Percentiles rank a stretch among this genome's conserved stretches.
These are phyloP conservation scores for Philopedon plagiatum DNA, from an alignment of 2,888 invertebrate genomes.

Conservation along the genomic window DNA sequence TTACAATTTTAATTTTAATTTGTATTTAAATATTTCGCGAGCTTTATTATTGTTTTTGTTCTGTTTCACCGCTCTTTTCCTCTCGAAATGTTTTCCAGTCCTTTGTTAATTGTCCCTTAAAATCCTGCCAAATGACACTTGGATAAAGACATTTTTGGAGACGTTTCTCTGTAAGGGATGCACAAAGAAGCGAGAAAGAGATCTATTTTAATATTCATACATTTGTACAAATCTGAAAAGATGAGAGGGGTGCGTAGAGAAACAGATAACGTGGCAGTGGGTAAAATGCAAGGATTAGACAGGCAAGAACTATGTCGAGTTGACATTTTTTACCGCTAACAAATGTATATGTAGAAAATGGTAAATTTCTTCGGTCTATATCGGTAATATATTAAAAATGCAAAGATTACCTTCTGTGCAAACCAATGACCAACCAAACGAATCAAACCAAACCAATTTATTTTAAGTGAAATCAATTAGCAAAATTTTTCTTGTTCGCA, in stretches of 20 bases:
- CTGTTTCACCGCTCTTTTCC: constrained; percentile 1
- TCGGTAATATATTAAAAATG: too few species aligned
- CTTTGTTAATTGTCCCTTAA: constrained; percentile 25
- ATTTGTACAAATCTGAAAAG: constrained; percentile 31
- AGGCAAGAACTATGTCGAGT: background rate
- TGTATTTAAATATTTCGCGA: constrained; percentile 8
- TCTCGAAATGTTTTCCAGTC: background rate
- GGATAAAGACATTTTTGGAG: constrained; percentile 11
- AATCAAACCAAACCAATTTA: too few species aligned
- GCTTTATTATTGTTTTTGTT: constrained; percentile 19
- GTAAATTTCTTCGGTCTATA: too few species aligned
- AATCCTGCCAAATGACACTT: constrained; percentile 19
- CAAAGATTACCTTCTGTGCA: too few species aligned
- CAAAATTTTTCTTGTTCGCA: too few species aligned
- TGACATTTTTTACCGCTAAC: too few species aligned
- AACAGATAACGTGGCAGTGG: background rate
- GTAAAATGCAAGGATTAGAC: background rate
- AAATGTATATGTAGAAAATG: too few species aligned
- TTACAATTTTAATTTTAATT: background rate
- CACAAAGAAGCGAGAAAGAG: constrained; percentile 20
- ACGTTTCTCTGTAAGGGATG: constrained; percentile 13
- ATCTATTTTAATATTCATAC: constrained; percentile 37
- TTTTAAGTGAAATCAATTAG: too few species aligned
- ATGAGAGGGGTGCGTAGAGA: constrained; percentile 4
- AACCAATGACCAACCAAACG: too few species aligned